phyloP scores from a whole-genome alignment of 1,140 invertebrate species.

The Chrysomallon squamiferum region DNA sequence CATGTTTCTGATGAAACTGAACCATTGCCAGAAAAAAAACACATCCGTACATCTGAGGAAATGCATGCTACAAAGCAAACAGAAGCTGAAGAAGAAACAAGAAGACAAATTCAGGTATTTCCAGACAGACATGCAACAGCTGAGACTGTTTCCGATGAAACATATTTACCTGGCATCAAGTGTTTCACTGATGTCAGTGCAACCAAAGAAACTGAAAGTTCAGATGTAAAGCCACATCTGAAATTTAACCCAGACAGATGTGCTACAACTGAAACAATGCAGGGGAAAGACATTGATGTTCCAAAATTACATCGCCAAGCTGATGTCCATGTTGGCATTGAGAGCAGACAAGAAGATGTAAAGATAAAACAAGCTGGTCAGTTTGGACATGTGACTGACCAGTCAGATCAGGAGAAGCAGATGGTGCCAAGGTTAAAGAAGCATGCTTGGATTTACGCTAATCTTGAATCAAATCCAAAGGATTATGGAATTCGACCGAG shows the following conservation, averaged over 20 bases:
- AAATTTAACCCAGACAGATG: constrained; percentile 19
- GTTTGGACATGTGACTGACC: constrained; percentile 53
- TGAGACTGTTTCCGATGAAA: constrained; percentile 21
- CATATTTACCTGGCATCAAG: constrained; percentile 18
- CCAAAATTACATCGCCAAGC: constrained; percentile 6
- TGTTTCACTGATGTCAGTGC: constrained; percentile 23
- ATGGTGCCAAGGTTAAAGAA: constrained; percentile 42
- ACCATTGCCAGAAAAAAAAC: neutral
- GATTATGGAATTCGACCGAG: constrained; percentile 48
- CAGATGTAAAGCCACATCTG: constrained; percentile 12
- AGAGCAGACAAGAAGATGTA: constrained; percentile 35
- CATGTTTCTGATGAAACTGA: constrained; percentile 1
- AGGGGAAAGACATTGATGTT: constrained; percentile 22
- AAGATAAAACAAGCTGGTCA: constrained; percentile 46
- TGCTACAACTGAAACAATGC: constrained; percentile 28
- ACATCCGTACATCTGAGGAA: constrained; percentile 16
- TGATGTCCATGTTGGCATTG: constrained; percentile 22
- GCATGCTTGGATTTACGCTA: constrained; percentile 30
- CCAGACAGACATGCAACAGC: constrained; percentile 26
- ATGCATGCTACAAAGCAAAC: constrained; percentile 32
- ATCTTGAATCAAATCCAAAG: constrained; percentile 42
- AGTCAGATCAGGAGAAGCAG: constrained; percentile 36
- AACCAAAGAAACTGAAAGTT: constrained; percentile 30
- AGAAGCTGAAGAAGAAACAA: neutral
- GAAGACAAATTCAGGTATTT: constrained; percentile 21